Conservation (phyloP, 2,113 vertebrate genomes). For the Chamaea fasciata region DNA sequence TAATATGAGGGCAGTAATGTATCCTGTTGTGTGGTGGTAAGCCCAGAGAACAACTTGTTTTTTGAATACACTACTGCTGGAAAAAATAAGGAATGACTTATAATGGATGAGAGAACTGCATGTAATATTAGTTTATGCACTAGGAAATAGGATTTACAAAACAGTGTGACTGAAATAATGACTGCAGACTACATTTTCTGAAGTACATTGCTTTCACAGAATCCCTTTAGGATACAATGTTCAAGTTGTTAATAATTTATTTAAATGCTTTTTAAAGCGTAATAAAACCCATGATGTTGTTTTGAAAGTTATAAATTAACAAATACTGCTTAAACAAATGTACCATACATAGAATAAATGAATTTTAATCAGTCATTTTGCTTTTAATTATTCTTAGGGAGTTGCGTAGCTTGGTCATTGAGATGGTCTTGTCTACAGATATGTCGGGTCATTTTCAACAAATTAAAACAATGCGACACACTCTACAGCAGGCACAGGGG, state of each 20-base stretch:
- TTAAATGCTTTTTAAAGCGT: slow-evolving; percentile 1
- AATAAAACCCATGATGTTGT: not conserved
- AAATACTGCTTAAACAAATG: not conserved
- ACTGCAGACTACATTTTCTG: not conserved
- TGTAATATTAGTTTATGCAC: not conserved
- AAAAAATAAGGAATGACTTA: not conserved
- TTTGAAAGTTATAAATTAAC: slow-evolving; percentile 42
- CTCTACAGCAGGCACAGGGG: slow-evolving; percentile 89
- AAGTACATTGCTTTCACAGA: not conserved
- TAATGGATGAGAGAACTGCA: not conserved
- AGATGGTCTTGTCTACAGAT: slow-evolving; percentile 96
- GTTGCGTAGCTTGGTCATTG: slow-evolving; percentile 87
- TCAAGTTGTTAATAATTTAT: slow-evolving; percentile 37
- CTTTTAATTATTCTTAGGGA: slow-evolving; percentile 78
- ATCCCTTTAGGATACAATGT: not conserved
- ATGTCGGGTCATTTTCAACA: slow-evolving; percentile 98
- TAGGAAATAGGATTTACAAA: slow-evolving; percentile 13
- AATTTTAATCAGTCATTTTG: slow-evolving; percentile 28
- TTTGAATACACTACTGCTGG: not conserved
- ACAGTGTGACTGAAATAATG: not conserved
- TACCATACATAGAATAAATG: slow-evolving; percentile 1
- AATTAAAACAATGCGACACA: slow-evolving; percentile 89
- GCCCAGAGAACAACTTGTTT: not conserved
- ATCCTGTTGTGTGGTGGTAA: not conserved
- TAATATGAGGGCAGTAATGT: not conserved